Evolutionary conservation across 2,113 vertebrate genomes (phyloP).

Genomic region (Lepisosteus oculatus): DNA sequence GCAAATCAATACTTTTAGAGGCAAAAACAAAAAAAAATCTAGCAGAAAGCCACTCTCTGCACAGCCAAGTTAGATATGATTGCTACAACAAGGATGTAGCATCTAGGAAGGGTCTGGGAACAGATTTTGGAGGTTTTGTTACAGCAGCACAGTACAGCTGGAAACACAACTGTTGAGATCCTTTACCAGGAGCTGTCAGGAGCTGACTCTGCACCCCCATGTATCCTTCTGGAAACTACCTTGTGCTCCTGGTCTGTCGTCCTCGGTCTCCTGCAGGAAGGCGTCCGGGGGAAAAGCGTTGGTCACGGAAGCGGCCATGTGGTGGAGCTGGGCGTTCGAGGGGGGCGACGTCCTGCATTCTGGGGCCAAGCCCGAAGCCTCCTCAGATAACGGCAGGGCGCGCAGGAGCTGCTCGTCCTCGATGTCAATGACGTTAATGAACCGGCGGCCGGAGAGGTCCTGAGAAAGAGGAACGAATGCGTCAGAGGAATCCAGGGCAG

Average conservation of each 20-base stretch:
- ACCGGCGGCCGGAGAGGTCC: conserved; percentile 52
- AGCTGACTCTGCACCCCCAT: too few species aligned
- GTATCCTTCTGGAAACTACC: too few species aligned
- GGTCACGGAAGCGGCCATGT: conserved; percentile 54
- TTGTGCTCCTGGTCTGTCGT: conserved; percentile 1
- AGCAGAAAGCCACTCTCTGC: too few species aligned
- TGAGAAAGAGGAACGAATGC: conserved; percentile 26
- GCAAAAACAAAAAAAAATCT: too few species aligned
- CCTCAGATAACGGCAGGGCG: conserved; percentile 39
- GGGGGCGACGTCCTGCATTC: conserved; percentile 40
- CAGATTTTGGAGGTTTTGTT: too few species aligned
- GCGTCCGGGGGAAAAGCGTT: conserved; percentile 23
- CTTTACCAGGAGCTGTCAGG: too few species aligned
- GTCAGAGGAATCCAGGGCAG: conserved; percentile 12
- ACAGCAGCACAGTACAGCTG: too few species aligned
- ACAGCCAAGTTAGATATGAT: too few species aligned
- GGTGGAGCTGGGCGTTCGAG: conserved; percentile 62
- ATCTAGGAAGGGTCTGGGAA: too few species aligned
- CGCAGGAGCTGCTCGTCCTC: conserved; percentile 58
- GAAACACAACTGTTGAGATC: too few species aligned
- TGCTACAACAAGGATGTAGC: too few species aligned
- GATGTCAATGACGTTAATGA: conserved; percentile 76
- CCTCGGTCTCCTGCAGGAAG: conserved; percentile 4
- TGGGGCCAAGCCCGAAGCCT: conserved; percentile 21
- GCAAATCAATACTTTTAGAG: too few species aligned